Evolutionary conservation across 1,140 invertebrate genomes (phyloP).

Genomic region (Araneus ventricosus): DNA sequence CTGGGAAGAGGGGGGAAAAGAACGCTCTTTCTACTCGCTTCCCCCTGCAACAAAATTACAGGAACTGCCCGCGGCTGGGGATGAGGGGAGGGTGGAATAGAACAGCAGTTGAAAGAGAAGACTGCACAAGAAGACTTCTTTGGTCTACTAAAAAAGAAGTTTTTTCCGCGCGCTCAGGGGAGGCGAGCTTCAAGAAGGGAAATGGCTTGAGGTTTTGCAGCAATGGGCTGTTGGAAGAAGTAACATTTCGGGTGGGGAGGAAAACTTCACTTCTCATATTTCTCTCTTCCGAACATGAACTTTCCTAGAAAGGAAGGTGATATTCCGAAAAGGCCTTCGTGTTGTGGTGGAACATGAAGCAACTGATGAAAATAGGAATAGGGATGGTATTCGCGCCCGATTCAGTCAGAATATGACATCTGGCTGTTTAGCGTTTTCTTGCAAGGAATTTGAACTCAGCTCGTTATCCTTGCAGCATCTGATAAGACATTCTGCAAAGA

Average conservation of each 20-base stretch:
- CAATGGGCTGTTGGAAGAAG: neutral
- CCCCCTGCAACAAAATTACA: conserved; percentile 39
- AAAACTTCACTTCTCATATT: conserved; percentile 15
- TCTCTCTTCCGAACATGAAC: conserved; percentile 5
- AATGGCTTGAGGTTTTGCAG: neutral
- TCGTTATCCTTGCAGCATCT: too few species aligned
- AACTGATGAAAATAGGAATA: too few species aligned
- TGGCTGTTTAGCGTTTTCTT: too few species aligned
- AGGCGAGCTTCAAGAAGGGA: neutral
- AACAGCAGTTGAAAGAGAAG: conserved; percentile 27
- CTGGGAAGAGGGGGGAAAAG: neutral
- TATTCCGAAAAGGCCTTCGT: too few species aligned
- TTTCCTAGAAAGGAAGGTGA: conserved; percentile 1
- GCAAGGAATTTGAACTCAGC: too few species aligned
- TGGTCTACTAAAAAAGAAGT: conserved; percentile 8
- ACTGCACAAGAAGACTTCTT: conserved; percentile 32
- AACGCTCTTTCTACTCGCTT: too few species aligned
- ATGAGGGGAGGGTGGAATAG: neutral
- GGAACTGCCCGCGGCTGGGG: conserved; percentile 22
- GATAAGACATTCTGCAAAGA: too few species aligned
- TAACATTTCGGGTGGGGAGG: neutral
- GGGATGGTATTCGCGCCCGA: too few species aligned
- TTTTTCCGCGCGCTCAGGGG: neutral
- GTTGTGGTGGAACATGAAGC: too few species aligned
- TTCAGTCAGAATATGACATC: too few species aligned